phyloP scores from a whole-genome alignment of 2,888 invertebrate genomes.

The Lasioglossum villosulum region DNA sequence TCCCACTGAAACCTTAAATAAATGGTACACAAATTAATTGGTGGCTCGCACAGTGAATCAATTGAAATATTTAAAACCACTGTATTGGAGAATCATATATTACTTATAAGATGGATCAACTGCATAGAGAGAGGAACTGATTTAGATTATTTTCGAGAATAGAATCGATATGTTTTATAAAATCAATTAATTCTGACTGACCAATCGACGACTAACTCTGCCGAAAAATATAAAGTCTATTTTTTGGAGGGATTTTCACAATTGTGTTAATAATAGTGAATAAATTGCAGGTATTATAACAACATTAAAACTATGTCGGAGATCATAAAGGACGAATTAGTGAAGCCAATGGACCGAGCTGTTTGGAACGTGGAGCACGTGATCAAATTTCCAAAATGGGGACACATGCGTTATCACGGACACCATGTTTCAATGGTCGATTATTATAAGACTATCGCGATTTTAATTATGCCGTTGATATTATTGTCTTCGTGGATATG shows the following conservation, averaged over 20 bases:
- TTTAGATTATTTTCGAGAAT: neutral
- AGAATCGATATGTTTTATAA: neutral
- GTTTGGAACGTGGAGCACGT: conserved; percentile 81
- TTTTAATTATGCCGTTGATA: neutral
- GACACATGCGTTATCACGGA: conserved; percentile 77
- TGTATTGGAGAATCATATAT: neutral
- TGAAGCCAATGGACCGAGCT: conserved; percentile 78
- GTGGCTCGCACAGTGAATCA: neutral
- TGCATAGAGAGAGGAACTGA: neutral
- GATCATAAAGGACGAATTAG: conserved; percentile 75
- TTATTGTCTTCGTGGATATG: neutral
- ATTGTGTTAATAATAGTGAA: neutral
- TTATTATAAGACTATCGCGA: conserved; percentile 67
- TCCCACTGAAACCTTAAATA: neutral
- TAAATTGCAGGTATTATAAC: conserved; percentile 66
- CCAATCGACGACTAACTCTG: too few relatives aligned
- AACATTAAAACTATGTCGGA: conserved; percentile 74
- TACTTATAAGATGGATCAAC: neutral
- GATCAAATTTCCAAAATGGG: conserved; percentile 78
- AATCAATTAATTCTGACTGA: too few relatives aligned
- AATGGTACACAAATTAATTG: neutral
- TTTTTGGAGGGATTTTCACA: neutral
- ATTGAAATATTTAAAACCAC: neutral
- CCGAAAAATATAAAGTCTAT: too few relatives aligned
- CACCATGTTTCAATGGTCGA: conserved; percentile 73